Evolutionary conservation across 2,797 vertebrate species (phyloP).

Genomic region (Zalophus californianus): DNA sequence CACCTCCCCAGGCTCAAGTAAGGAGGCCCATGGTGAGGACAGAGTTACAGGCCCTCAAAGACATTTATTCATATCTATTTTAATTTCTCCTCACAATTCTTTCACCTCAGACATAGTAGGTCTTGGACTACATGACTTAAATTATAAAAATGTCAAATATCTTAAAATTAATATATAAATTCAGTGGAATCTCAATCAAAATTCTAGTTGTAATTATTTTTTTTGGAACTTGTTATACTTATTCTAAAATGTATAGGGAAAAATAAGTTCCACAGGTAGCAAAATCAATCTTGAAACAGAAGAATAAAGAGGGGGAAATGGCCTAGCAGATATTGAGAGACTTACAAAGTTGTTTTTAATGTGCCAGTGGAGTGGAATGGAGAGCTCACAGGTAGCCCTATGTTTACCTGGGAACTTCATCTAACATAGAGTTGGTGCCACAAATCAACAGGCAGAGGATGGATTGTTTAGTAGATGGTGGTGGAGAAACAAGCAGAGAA

Average conservation of each 20-base stretch:
- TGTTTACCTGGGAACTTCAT: not conserved
- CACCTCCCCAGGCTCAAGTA: not conserved
- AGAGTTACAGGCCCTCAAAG: not conserved
- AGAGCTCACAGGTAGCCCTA: not conserved
- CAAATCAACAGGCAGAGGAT: too few species aligned
- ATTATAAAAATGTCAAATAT: not conserved
- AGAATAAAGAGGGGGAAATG: not conserved
- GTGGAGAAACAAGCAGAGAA: not conserved
- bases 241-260: constrained; percentile 24
- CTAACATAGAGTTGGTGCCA: not conserved
- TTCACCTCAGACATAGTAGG: not conserved
- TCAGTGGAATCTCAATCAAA: not conserved
- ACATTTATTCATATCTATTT: not conserved
- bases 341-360: not conserved
- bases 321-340: not conserved
- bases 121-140: not conserved
- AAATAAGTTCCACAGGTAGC: not conserved
- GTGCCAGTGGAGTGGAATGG: not conserved
- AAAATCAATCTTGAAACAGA: not conserved
- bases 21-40: not conserved
- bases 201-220: not conserved
- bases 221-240: not conserved
- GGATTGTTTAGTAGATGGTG: not conserved
- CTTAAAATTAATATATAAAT: not conserved
- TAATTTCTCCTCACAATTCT: not conserved